phyloP scores from a whole-genome alignment of 2,888 invertebrate genomes.

The Agrilus mali region DNA sequence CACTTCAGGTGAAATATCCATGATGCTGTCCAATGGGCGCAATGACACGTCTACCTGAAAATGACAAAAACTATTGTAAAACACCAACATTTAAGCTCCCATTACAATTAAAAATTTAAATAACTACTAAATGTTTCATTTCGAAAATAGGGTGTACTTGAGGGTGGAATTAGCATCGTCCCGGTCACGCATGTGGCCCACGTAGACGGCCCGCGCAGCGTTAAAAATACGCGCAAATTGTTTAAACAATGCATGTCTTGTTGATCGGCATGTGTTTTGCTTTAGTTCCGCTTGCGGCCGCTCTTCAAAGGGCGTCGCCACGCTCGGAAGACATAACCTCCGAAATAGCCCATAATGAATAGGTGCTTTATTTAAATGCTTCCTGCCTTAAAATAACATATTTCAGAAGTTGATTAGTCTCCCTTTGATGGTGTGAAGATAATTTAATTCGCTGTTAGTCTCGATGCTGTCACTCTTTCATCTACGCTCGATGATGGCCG shows the following conservation, averaged over 20 bases:
- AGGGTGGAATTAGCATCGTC: constrained; percentile 18
- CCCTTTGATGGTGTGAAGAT: constrained; percentile 25
- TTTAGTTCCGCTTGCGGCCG: constrained; percentile 30
- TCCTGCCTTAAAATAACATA: constrained; percentile 30
- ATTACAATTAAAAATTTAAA: no score
- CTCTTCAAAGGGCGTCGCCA: constrained; percentile 26
- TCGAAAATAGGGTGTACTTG: no score
- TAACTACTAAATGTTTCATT: no score
- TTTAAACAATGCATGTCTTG: constrained; percentile 28
- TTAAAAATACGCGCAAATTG: constrained; percentile 27
- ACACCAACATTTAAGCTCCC: no score
- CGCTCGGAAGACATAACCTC: constrained; percentile 19
- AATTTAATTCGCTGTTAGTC: constrained; percentile 16
- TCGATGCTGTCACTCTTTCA: neutral
- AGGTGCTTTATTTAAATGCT: constrained; percentile 31
- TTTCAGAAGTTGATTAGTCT: constrained; percentile 28
- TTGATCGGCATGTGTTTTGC: constrained; percentile 28
- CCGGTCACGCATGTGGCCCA: constrained; percentile 22
- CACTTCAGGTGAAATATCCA: no score
- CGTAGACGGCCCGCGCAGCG: constrained; percentile 21
- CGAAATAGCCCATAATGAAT: constrained; percentile 28
- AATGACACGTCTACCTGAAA: no score
- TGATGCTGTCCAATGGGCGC: no score
- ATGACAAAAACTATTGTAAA: no score
- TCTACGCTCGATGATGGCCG: no score